Evolutionary conservation across 2,113 vertebrate species (phyloP), one percentile per base, ranked within the genome.

Genomic region (Thunnus thynnus): DNA sequence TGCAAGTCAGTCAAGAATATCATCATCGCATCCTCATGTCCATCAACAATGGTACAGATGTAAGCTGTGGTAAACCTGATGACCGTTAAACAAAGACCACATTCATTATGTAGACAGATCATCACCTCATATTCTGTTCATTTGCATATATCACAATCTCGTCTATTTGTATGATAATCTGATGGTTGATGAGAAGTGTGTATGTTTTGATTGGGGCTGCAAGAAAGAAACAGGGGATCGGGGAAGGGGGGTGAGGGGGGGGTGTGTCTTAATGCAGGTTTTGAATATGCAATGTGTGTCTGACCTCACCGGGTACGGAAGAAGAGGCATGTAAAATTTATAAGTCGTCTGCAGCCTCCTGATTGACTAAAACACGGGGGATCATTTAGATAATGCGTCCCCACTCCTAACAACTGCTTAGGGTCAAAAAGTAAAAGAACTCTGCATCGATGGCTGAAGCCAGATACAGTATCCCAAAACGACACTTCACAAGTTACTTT

Each of bases 351-450:
- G 64, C 46, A 84, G 83, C 55, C 76, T 68, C 70, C 80, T 89
- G 91, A 92, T 92, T 91, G 92, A 91, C 90, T 90, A 78, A 93
- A 91, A 93, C 92, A 92, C 91, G 88, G 66, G 92, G 88, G 92
- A 93, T 92, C 92, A 72, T 92, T 94, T 92, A 92, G 88, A 92
- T 88, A 87, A 82, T 84, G 85, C 86, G 82, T 61, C 68, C 65
- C 67, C 48, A 51, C 86, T 87, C 76, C 66, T 13, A 90, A 85
- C 89, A 88, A 82, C 78, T 78, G 74, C 73, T 32, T 64, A 22
- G 70, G 84, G 81, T 91, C 84, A 86, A 72, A 82, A 88, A 86
- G 66, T 78, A 81, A 68, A 65, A 76, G 63, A 74, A 50, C 62
- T 72, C 56, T 52, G 25, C 4, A 48, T 3, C 72, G 78, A 78